Percentiles rank a stretch among this genome's conserved stretches.
phyloP scores from a whole-genome alignment of 2,797 vertebrate genomes.

The Thripadectes ignobilis region DNA sequence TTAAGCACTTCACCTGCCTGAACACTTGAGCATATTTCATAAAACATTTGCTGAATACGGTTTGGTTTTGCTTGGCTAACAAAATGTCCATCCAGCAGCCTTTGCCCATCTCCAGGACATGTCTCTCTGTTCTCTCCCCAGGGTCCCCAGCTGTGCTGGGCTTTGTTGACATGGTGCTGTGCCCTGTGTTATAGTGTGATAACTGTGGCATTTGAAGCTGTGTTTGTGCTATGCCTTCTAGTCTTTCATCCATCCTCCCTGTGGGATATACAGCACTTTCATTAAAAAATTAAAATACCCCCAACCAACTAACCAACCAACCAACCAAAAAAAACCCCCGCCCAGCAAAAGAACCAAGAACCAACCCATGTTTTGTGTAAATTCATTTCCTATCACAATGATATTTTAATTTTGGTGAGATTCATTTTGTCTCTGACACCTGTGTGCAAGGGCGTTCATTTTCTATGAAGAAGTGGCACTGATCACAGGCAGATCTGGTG shows the following conservation, averaged over 20 bases:
- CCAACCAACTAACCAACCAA: not conserved
- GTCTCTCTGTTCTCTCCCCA: not conserved
- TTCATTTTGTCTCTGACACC: not conserved
- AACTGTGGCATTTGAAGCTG: not conserved
- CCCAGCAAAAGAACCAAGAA: not conserved
- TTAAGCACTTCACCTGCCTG: conserved; percentile 61
- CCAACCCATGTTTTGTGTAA: not conserved
- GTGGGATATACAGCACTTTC: not conserved
- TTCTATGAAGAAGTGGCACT: not conserved
- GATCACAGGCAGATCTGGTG: not conserved
- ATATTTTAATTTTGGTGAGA: not conserved
- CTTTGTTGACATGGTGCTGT: not conserved
- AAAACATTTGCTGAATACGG: not conserved
- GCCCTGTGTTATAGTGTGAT: not conserved
- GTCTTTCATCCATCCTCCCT: not conserved
- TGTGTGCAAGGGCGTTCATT: not conserved
- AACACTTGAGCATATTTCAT: conserved; percentile 28
- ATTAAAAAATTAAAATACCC: not conserved
- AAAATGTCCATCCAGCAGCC: not conserved
- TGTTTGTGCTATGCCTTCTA: not conserved
- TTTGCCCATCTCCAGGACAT: not conserved
- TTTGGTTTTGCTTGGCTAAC: conserved; percentile 21
- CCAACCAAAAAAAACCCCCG: not conserved
- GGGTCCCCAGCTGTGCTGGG: not conserved
- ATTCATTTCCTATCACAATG: not conserved